Percentiles rank a stretch among this genome's conserved stretches.
These are phyloP conservation scores for Neelides sp. DNA, from an alignment of 1,140 invertebrate genomes.

Conservation along the genomic window DNA sequence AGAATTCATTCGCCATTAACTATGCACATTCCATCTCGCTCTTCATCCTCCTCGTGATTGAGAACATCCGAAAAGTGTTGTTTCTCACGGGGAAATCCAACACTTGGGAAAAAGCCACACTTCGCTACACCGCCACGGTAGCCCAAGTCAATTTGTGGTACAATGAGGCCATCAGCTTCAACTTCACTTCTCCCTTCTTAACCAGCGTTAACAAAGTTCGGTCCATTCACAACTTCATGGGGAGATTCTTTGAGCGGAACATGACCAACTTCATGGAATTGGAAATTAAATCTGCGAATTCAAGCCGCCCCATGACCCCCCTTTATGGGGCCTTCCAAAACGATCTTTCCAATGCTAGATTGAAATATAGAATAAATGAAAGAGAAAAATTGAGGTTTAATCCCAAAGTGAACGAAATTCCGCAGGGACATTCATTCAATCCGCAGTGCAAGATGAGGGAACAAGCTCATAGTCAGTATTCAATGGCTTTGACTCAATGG, in stretches of 20 bases:
- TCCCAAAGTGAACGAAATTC: not conserved
- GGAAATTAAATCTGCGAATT: not conserved
- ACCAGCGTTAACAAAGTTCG: constrained; percentile 4
- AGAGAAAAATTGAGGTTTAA: not conserved
- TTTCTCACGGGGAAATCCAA: constrained; percentile 1
- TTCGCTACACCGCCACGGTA: constrained; percentile 9
- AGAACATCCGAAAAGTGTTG: constrained; percentile 5
- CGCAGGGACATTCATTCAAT: not conserved
- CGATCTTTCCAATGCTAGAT: not conserved
- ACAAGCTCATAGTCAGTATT: constrained; percentile 33
- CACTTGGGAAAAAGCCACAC: constrained; percentile 5
- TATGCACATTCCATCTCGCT: not conserved
- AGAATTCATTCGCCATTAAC: not conserved
- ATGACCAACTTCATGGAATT: not conserved
- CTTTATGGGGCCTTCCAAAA: not conserved
- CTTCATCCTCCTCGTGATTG: not conserved
- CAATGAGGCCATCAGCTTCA: not conserved
- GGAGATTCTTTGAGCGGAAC: not conserved
- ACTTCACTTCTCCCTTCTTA: not conserved
- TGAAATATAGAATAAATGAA: not conserved
- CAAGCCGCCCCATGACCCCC: not conserved
- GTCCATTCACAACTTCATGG: constrained; percentile 5
- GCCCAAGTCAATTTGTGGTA: constrained; percentile 13
- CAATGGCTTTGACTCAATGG: constrained; percentile 36
- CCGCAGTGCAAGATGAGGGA: not conserved